A percentile compares a stretch with the other conserved stretches of the same genome.
phyloP scores from a whole-genome alignment of 30 jellyfish, hydroid and myxozoan genomes.

The Aurelia coerulea region DNA sequence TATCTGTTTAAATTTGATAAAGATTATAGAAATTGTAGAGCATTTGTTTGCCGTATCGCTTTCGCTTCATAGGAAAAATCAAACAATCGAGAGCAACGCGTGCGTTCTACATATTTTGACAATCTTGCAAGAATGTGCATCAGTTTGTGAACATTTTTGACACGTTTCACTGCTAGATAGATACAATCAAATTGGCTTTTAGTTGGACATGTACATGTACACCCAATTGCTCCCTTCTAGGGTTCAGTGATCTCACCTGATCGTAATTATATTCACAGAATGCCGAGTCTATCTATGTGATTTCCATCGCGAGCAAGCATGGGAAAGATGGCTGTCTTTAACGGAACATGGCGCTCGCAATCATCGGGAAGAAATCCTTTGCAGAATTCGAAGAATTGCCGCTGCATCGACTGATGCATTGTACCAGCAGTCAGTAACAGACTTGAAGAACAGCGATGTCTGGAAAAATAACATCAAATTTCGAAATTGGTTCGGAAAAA shows the following conservation, averaged over 20 bases:
- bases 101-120: too few relatives aligned
- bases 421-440: conserved; percentile 25
- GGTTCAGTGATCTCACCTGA: background rate
- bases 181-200: too few relatives aligned
- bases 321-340: background rate
- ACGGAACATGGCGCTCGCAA: background rate
- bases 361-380: background rate
- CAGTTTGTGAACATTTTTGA: too few relatives aligned
- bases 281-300: conserved; percentile 15
- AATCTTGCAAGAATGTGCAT: too few relatives aligned
- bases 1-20: too few relatives aligned
- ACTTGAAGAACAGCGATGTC: conserved; percentile 23
- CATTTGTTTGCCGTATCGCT: too few relatives aligned
- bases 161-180: too few relatives aligned
- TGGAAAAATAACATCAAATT: conserved; percentile 21
- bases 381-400: background rate
- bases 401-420: background rate
- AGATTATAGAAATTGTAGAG: too few relatives aligned
- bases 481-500: conserved; percentile 14
- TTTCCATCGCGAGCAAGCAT: conserved; percentile 1
- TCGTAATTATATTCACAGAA: conserved; percentile 15
- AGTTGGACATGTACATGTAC: too few relatives aligned
- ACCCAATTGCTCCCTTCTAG: too few relatives aligned
- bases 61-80: too few relatives aligned
- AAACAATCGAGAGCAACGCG: too few relatives aligned